Percentiles rank a stretch among this genome's conserved stretches.
phyloP scores from a whole-genome alignment of 2,797 vertebrate species.

The Zenarchopterus dispar region DNA sequence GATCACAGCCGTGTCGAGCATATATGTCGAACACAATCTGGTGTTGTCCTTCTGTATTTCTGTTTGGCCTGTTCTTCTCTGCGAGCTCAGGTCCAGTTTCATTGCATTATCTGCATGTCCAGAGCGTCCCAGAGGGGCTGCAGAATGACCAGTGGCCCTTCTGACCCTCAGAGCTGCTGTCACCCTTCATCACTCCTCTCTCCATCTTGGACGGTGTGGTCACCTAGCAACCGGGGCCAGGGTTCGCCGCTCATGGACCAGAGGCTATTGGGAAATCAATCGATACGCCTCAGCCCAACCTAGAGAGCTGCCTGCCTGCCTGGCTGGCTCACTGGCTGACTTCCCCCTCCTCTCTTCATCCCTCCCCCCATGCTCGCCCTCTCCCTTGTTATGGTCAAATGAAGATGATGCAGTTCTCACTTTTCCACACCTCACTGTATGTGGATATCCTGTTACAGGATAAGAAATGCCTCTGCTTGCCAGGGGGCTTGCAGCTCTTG shows the following conservation, averaged over 20 bases:
- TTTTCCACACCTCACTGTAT: conserved; percentile 73
- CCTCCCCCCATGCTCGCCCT: conserved; percentile 28
- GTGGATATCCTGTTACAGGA: conserved; percentile 77
- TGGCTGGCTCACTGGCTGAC: conserved; percentile 40
- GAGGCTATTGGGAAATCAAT: conserved; percentile 86
- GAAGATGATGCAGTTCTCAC: conserved; percentile 78
- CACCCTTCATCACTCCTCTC: conserved; percentile 83
- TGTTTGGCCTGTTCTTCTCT: conserved; percentile 26
- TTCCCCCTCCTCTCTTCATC: conserved; percentile 14
- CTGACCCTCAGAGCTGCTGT: conserved; percentile 83
- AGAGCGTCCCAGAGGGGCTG: conserved; percentile 75
- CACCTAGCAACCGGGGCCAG: conserved; percentile 88
- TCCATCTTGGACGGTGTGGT: conserved; percentile 87
- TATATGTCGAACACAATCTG: conserved; percentile 41
- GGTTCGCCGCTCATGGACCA: conserved; percentile 86
- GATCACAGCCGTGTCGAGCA: conserved; percentile 36
- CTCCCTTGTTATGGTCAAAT: conserved; percentile 77
- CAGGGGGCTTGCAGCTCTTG: conserved; percentile 60
- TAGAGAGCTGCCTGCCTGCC: conserved; percentile 70
- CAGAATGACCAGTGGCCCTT: conserved; percentile 83
- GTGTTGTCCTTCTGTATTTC: conserved; percentile 29
- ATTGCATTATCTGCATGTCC: conserved; percentile 78
- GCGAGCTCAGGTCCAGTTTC: conserved; percentile 66
- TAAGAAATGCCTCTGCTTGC: conserved; percentile 74
- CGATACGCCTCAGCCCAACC: conserved; percentile 81